Conservation (phyloP, 2,888 invertebrate species). For the Amphiduros pacificus region DNA sequence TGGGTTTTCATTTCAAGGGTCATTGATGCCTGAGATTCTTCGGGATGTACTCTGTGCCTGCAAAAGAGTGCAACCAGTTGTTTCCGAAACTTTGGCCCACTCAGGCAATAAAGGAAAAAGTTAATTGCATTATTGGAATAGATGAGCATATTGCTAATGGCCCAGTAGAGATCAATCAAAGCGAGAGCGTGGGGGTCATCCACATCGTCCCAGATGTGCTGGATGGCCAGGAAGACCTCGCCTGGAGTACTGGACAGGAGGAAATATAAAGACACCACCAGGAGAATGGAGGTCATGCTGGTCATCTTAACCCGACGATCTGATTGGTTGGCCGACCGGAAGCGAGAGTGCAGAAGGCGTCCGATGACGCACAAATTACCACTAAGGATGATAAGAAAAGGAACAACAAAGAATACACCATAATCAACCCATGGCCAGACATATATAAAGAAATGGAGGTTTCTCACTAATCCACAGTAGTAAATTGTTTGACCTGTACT, state of each 20-base stretch:
- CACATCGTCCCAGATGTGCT: no score
- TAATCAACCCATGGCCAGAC: slow-evolving; percentile 54
- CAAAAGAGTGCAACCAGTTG: no score
- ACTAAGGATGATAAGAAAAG: slow-evolving; percentile 42
- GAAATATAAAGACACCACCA: slow-evolving; percentile 26
- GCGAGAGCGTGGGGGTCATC: no score
- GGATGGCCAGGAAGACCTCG: slow-evolving; percentile 10
- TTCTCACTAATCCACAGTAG: no score
- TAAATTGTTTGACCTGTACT: no score
- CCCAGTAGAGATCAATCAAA: background rate
- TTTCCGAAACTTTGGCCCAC: background rate
- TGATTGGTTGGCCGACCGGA: background rate
- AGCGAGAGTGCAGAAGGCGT: slow-evolving; percentile 38
- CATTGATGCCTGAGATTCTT: no score
- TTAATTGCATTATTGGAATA: background rate
- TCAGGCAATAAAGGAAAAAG: background rate
- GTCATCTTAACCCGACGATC: background rate
- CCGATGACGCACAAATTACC: slow-evolving; percentile 49
- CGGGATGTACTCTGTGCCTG: no score
- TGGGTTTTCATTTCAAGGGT: no score
- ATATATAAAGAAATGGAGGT: background rate
- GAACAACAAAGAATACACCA: slow-evolving; percentile 45
- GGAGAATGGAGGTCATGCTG: slow-evolving; percentile 21
- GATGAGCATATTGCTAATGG: background rate
- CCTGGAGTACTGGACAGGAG: slow-evolving; percentile 29